These are phyloP conservation scores for Acropora yongei DNA, from an alignment of 64 coral and sea anemone species.

Conservation along the genomic window DNA sequence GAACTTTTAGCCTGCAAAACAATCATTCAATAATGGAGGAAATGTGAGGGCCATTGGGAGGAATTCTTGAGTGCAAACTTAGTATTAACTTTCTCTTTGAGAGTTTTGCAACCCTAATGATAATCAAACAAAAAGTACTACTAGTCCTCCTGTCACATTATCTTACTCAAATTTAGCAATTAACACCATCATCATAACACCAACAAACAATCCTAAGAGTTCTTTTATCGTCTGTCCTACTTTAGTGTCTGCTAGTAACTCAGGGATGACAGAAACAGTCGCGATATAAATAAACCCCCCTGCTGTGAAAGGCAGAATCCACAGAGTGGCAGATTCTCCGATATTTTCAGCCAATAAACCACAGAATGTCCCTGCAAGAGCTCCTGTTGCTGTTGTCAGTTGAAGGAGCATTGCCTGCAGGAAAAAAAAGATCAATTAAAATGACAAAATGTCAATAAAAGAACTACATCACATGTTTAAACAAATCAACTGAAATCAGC, in stretches of 20 bases:
- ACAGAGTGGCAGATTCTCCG: conserved; percentile 85
- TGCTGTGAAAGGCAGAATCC: conserved; percentile 96
- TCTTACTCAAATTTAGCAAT: conserved; percentile 91
- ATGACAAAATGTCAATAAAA: too few species aligned
- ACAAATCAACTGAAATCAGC: too few species aligned
- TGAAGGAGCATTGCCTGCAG: conserved; percentile 94
- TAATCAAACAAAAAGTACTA: not conserved
- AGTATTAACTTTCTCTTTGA: too few species aligned
- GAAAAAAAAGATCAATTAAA: not conserved
- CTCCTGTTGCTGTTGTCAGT: conserved; percentile 91
- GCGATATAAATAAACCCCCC: conserved; percentile 99
- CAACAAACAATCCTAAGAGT: conserved; percentile 85
- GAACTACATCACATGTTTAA: too few species aligned
- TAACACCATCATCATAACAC: conserved; percentile 98
- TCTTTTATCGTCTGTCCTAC: conserved; percentile 96
- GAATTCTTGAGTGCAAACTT: too few species aligned
- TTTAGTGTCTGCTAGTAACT: conserved; percentile 91
- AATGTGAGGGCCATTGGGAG: too few species aligned
- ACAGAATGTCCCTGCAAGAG: conserved; percentile 87
- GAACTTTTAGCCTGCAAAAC: too few species aligned
- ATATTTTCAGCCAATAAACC: conserved; percentile 90
- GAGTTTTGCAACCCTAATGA: too few species aligned
- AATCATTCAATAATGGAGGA: too few species aligned
- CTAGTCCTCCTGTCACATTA: not conserved
- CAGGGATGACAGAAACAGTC: conserved; percentile 97